Base-by-base conservation (phyloP, 2,888 invertebrate genomes). In the Folsomia manolachei region DNA sequence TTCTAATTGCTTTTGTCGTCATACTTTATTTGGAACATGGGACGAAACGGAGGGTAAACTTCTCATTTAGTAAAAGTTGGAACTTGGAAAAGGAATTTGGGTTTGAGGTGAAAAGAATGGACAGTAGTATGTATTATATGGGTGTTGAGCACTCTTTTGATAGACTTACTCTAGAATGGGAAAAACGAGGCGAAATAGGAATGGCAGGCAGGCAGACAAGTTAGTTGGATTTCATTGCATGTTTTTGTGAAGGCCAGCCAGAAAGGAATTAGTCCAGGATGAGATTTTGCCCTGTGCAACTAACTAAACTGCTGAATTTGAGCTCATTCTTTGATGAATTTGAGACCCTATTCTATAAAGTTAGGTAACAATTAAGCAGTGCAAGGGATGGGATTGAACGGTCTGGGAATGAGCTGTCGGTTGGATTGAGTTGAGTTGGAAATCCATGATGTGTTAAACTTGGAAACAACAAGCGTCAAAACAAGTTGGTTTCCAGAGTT, bases 391-490 rank as follows among this genome's bases (percentile, higher is more conserved):
- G 52, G 25, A 51, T 19, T 27, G 72, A 61, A 64, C 26, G 64
- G 27, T 64, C 64, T 64, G 67, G 71, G 67, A 76, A 74, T 74
- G 77, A 75, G 77, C 71, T 75, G 73, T 77, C 75, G 70, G n/a
- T n/a, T n/a, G n/a, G n/a, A n/a, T n/a, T n/a, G n/a, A n/a, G n/a
- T n/a, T n/a, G n/a, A n/a, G n/a, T 53, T 69, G 68, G 72, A 72
- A 75, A 75, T 75, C 75, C 77, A 77, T 64, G 64, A 64, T 75
- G 77, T 77, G 77, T 77, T 77, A 77, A 77, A 77, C 18, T 77
- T 75, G 77, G 75, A 75, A 73, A 76, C 73, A 75, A 78, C 76
- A 76, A 76, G 78, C 78, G 76, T 78, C 76, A 78, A 78, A 76
- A 78, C 75, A 76, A 78, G 78, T 76, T 78, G 27, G 63, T 24